These are phyloP conservation scores for Ischnura elegans DNA, from an alignment of 2,888 invertebrate species.

Conservation along the genomic window DNA sequence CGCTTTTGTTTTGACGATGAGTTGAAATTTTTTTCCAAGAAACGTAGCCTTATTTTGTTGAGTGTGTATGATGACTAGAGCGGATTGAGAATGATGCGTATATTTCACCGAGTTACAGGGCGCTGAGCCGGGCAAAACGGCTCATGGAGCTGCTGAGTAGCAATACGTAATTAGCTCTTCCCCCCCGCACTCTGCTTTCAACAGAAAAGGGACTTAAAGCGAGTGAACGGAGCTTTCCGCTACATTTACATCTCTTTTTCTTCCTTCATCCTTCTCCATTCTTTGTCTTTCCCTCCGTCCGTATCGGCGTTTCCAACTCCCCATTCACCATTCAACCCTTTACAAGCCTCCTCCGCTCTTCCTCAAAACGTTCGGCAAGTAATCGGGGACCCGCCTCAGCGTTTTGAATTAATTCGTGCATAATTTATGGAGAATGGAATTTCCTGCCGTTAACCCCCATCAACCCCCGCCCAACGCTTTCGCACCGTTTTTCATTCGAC, in stretches of 20 bases:
- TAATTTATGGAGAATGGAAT: slow-evolving; percentile 28
- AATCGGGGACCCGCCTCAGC: slow-evolving; percentile 18
- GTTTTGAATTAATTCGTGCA: slow-evolving; percentile 13
- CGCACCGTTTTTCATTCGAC: neutral
- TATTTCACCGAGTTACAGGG: neutral
- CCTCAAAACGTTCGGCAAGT: slow-evolving; percentile 8
- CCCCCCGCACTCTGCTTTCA: neutral
- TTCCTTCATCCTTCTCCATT: neutral
- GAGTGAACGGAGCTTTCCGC: neutral
- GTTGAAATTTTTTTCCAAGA: too few relatives aligned
- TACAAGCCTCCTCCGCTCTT: neutral
- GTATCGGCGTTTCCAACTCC: neutral
- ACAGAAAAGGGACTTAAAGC: neutral
- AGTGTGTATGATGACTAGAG: too few relatives aligned
- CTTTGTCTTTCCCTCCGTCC: neutral
- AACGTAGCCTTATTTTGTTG: too few relatives aligned
- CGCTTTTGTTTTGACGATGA: too few relatives aligned
- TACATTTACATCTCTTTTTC: neutral
- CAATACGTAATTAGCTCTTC: neutral
- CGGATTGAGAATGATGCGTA: too few relatives aligned
- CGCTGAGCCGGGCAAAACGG: neutral
- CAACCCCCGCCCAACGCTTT: neutral
- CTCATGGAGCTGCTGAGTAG: neutral
- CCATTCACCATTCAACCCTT: neutral
- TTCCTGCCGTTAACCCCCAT: slow-evolving; percentile 19